Conservation (phyloP, 2,888 invertebrate genomes). For the Tachina fera region DNA sequence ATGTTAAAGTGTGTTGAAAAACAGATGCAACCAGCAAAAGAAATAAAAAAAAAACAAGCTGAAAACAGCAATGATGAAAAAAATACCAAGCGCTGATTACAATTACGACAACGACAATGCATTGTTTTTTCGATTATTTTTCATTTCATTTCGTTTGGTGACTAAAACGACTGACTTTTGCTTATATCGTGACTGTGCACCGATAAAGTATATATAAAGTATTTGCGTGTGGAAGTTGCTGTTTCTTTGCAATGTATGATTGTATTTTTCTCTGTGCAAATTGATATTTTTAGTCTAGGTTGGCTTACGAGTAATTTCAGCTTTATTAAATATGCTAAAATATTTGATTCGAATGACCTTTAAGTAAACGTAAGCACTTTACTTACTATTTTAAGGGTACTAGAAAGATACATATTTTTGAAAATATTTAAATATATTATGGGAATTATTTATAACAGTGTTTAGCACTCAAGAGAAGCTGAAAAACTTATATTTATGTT, state of each 20-base stretch:
- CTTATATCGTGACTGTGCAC: slow-evolving; percentile 65
- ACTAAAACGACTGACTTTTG: slow-evolving; percentile 64
- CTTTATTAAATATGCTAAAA: slow-evolving; percentile 66
- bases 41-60: background rate
- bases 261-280: slow-evolving; percentile 39
- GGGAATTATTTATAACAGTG: too few species aligned
- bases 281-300: slow-evolving; percentile 26
- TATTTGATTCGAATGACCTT: slow-evolving; percentile 68
- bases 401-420: too few species aligned
- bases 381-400: background rate
- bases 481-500: too few species aligned
- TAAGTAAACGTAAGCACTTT: slow-evolving; percentile 59
- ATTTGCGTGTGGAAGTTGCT: slow-evolving; percentile 55
- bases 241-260: slow-evolving; percentile 7
- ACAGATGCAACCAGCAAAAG: slow-evolving; percentile 59
- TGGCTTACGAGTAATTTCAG: slow-evolving; percentile 65
- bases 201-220: slow-evolving; percentile 42
- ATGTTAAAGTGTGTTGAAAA: slow-evolving; percentile 70
- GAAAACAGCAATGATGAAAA: background rate
- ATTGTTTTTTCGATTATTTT: slow-evolving; percentile 17
- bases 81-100: slow-evolving; percentile 14
- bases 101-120: slow-evolving; percentile 50
- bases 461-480: too few species aligned
- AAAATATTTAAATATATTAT: too few species aligned
- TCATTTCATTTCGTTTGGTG: slow-evolving; percentile 23